Evolutionary conservation across 2,113 vertebrate species (phyloP).

Genomic region (Tyrannus savana): DNA sequence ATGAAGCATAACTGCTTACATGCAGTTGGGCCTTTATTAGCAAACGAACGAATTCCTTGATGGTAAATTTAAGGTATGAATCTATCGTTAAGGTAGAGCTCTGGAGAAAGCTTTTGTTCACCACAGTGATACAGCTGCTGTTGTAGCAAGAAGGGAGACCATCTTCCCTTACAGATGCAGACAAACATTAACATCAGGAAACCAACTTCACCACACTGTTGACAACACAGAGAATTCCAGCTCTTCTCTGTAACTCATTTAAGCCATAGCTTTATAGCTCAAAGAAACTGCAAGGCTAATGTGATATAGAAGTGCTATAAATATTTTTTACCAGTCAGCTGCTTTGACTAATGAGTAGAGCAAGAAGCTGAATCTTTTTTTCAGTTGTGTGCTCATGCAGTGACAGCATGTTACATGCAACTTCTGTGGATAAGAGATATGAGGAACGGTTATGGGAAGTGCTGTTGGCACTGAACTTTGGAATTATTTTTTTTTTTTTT

Average conservation of each 20-base stretch:
- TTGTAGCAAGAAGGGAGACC: not conserved
- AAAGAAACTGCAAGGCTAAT: not conserved
- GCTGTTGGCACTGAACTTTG: not conserved
- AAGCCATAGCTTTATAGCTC: not conserved
- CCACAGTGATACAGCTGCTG: not conserved
- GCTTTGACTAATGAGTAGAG: not conserved
- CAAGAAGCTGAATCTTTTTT: not conserved
- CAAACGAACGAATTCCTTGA: not conserved
- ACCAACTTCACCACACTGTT: slow-evolving; percentile 4
- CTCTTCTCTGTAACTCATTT: slow-evolving; percentile 30
- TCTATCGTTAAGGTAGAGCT: not conserved
- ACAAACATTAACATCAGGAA: not conserved
- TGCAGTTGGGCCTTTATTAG: not conserved
- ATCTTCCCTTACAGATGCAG: slow-evolving; percentile 13
- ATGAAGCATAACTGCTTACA: not conserved
- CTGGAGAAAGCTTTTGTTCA: not conserved
- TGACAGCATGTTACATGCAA: not conserved
- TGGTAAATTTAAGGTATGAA: not conserved
- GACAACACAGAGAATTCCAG: not conserved
- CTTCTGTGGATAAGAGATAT: not conserved
- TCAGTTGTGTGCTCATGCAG: not conserved
- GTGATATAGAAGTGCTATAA: not conserved
- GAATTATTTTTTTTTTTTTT: not conserved
- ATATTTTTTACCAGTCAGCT: not conserved
- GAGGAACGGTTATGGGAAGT: not conserved